These are phyloP conservation scores for Neoarius graeffei DNA, from an alignment of 2,113 vertebrate species.

Conservation along the genomic window DNA sequence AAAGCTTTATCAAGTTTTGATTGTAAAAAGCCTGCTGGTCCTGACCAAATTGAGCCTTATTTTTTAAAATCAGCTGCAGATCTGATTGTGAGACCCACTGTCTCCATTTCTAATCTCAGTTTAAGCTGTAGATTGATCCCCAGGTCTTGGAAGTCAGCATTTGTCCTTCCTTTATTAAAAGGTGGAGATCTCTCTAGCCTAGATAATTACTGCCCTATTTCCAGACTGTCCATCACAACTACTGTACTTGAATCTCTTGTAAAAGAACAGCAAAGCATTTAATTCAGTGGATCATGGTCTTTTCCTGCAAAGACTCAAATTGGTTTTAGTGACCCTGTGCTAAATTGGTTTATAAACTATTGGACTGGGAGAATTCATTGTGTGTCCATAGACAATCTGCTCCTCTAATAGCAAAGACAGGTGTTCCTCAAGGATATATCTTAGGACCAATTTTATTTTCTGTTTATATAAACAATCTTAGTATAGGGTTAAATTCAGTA, in stretches of 20 bases:
- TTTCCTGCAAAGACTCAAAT: too few relatives aligned
- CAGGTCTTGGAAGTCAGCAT: conserved; percentile 24
- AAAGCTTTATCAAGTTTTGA: too few relatives aligned
- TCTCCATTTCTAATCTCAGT: conserved; percentile 33
- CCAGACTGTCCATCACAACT: conserved; percentile 15
- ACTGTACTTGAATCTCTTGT: conserved; percentile 1
- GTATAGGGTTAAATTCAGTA: background rate
- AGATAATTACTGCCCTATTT: conserved; percentile 2
- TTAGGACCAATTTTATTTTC: background rate
- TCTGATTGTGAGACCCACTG: conserved; percentile 10
- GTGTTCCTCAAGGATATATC: background rate
- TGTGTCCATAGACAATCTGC: background rate
- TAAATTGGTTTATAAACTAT: background rate
- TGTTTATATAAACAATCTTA: background rate
- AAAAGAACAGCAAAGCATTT: background rate
- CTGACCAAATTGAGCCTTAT: conserved; percentile 25
- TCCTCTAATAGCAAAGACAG: background rate
- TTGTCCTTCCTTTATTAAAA: conserved; percentile 25
- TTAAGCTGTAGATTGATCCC: conserved; percentile 12
- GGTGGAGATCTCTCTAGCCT: conserved; percentile 6
- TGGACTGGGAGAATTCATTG: background rate
- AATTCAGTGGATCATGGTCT: too few relatives aligned
- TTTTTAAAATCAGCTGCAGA: conserved; percentile 31
- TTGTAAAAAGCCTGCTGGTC: conserved; percentile 22
- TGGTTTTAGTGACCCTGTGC: too few relatives aligned